Conservation (phyloP, 2,888 invertebrate genomes). For the Hydriomena furcata region DNA sequence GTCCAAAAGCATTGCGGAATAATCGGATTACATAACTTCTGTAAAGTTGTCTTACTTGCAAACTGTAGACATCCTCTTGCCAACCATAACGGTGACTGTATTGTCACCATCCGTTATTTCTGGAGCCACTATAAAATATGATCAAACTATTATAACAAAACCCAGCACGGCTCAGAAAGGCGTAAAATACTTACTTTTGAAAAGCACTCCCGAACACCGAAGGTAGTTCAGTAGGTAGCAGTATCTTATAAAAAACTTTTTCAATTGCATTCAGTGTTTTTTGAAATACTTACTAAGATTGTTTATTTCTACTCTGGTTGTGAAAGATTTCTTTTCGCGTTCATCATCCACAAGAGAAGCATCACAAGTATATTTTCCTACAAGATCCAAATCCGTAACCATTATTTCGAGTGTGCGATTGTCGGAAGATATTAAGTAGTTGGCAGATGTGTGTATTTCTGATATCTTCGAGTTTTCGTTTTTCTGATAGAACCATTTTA, state of each 20-base stretch:
- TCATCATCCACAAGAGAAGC: constrained; percentile 20
- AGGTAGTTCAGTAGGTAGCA: too few species aligned
- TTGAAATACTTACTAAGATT: constrained; percentile 23
- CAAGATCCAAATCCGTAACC: constrained; percentile 14
- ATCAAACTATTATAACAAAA: too few species aligned
- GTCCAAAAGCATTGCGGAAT: too few species aligned
- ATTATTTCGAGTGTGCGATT: constrained; percentile 10
- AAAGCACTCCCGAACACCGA: too few species aligned
- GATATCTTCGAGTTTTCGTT: background rate
- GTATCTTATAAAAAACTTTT: too few species aligned
- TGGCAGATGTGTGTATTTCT: constrained; percentile 10
- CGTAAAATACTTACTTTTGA: too few species aligned
- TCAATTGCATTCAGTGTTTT: too few species aligned
- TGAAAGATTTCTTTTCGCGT: constrained; percentile 9
- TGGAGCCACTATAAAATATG: constrained; percentile 9
- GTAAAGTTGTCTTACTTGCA: constrained; percentile 22
- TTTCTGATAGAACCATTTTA: constrained; percentile 22
- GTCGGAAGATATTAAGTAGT: constrained; percentile 12
- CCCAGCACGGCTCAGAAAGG: too few species aligned
- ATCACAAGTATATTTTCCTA: constrained; percentile 29
- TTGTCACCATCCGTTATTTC: background rate
- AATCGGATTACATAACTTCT: too few species aligned
- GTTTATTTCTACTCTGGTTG: constrained; percentile 20
- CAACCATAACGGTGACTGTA: constrained; percentile 3
- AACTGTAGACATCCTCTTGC: background rate